Evolutionary conservation across 2,113 vertebrate species (phyloP).

Genomic region (Tetraodon nigroviridis): DNA sequence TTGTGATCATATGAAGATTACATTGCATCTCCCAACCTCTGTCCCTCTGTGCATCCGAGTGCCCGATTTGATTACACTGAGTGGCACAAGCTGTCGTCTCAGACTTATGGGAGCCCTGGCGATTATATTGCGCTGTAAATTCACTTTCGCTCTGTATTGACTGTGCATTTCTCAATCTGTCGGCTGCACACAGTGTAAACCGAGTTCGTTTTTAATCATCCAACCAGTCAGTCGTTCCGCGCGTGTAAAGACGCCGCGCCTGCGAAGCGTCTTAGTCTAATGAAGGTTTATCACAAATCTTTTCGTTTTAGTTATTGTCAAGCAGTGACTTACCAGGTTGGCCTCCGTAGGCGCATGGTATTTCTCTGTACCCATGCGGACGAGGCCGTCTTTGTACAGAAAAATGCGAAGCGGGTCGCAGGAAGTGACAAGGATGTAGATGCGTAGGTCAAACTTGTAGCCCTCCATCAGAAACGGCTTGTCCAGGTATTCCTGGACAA

Average conservation of each 20-base stretch:
- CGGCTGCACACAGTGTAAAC: too few relatives aligned
- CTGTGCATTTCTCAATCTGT: too few relatives aligned
- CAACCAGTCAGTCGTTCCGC: too few relatives aligned
- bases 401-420: constrained; percentile 96
- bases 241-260: too few relatives aligned
- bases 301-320: background rate
- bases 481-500: constrained; percentile 98
- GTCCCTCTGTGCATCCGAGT: constrained; percentile 6
- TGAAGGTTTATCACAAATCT: background rate
- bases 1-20: constrained; percentile 17
- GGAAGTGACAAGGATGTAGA: constrained; percentile 97
- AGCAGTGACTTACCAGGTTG: constrained; percentile 87
- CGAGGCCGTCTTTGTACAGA: constrained; percentile 95
- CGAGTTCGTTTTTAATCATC: too few relatives aligned
- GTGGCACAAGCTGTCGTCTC: constrained; percentile 6
- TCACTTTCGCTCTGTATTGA: background rate
- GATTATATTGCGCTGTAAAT: background rate
- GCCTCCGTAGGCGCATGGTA: constrained; percentile 92
- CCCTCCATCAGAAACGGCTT: constrained; percentile 98
- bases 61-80: constrained; percentile 21
- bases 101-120: background rate
- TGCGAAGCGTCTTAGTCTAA: background rate
- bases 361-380: constrained; percentile 97
- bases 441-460: constrained; percentile 96
- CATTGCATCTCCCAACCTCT: constrained; percentile 3